These are phyloP conservation scores for Triplophysa rosa DNA, from an alignment of 2,113 vertebrate genomes.

Conservation along the genomic window DNA sequence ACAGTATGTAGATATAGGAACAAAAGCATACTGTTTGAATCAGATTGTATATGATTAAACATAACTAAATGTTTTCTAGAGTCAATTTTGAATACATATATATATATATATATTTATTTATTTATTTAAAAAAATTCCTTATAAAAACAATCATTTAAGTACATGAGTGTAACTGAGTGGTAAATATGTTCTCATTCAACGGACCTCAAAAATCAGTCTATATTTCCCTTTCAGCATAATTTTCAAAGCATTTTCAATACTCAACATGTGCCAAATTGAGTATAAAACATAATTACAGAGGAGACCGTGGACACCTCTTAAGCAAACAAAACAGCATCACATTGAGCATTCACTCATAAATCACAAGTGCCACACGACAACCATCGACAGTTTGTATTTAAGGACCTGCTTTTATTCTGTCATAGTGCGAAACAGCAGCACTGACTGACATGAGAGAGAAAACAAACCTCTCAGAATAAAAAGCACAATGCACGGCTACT, in stretches of 20 bases:
- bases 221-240: background rate
- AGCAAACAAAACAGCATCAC: background rate
- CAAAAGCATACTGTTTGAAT: no score
- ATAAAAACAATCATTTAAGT: no score
- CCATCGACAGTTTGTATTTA: constrained; percentile 21
- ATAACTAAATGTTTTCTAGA: no score
- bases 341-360: constrained; percentile 1
- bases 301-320: background rate
- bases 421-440: constrained; percentile 3
- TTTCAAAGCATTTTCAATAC: background rate
- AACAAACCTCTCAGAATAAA: constrained; percentile 46
- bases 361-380: background rate
- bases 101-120: no score
- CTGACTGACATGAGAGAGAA: constrained; percentile 34
- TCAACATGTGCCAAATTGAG: background rate
- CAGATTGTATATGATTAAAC: no score
- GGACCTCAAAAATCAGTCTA: background rate
- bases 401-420: constrained; percentile 21
- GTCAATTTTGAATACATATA: no score
- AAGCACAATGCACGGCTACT: constrained; percentile 19
- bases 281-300: constrained; percentile 29
- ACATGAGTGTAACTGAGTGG: background rate
- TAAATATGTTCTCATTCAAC: background rate
- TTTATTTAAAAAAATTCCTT: no score
- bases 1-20: no score